phyloP scores from a whole-genome alignment of 2,888 invertebrate species.

The Caenorhabditis sp. region DNA sequence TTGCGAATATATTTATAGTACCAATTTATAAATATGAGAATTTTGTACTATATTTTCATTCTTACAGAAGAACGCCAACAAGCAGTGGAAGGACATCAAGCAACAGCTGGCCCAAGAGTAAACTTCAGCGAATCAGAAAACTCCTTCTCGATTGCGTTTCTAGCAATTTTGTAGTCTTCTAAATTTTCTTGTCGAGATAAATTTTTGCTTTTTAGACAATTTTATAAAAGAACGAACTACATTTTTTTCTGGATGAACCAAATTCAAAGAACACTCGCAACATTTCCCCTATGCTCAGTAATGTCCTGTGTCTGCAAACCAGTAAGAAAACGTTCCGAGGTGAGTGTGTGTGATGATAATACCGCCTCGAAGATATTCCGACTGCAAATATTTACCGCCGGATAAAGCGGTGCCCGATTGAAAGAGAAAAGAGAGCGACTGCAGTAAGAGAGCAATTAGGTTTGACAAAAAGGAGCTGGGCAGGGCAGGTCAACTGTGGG shows the following conservation, averaged over 20 bases:
- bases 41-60: background rate
- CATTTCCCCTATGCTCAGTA: background rate
- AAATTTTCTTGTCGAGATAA: conserved; percentile 63
- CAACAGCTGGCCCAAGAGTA: conserved; percentile 62
- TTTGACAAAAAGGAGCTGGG: conserved; percentile 47
- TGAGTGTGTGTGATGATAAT: background rate
- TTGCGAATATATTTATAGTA: too few relatives aligned
- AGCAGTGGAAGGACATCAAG: conserved; percentile 82
- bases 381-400: conserved; percentile 51
- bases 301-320: background rate
- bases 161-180: conserved; percentile 41
- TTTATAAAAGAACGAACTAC: background rate
- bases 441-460: conserved; percentile 35
- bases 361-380: conserved; percentile 13
- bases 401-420: conserved; percentile 43
- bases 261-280: conserved; percentile 36
- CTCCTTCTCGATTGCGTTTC: conserved; percentile 22
- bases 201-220: conserved; percentile 27
- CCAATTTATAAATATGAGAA: background rate
- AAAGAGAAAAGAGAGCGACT: conserved; percentile 6
- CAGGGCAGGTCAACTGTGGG: conserved; percentile 58
- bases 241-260: conserved; percentile 11
- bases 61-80: conserved; percentile 80
- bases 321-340: conserved; percentile 41
- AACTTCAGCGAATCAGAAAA: conserved; percentile 31